Evolutionary conservation across 2,888 invertebrate genomes (phyloP).

Genomic region (Criorhina ranunculi): DNA sequence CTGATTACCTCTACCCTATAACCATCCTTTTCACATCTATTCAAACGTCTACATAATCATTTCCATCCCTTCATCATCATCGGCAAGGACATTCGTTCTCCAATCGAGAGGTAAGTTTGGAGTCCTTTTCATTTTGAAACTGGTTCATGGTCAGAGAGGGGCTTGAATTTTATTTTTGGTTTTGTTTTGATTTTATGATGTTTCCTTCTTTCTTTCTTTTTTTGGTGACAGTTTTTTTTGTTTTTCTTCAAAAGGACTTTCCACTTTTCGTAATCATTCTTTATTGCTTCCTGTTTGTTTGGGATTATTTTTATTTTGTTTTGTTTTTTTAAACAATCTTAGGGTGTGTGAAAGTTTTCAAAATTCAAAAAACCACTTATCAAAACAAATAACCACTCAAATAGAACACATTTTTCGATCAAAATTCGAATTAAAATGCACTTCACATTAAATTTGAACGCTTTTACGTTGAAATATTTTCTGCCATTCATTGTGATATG

Average conservation of each 20-base stretch:
- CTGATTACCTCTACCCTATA: conserved; percentile 17
- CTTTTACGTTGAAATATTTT: too few relatives aligned
- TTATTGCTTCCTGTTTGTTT: conserved; percentile 47
- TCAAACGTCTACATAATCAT: conserved; percentile 19
- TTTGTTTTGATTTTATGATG: background rate
- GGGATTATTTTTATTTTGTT: background rate
- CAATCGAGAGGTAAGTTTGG: conserved; percentile 31
- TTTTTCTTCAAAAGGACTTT: conserved; percentile 21
- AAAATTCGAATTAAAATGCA: too few relatives aligned
- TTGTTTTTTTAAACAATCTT: too few relatives aligned
- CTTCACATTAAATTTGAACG: too few relatives aligned
- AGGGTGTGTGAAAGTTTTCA: background rate
- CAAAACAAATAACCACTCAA: too few relatives aligned
- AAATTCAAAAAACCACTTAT: too few relatives aligned
- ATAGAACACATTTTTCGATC: too few relatives aligned
- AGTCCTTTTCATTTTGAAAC: conserved; percentile 51
- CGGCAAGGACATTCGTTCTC: conserved; percentile 56
- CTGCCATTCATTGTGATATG: too few relatives aligned
- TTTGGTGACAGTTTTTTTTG: conserved; percentile 20
- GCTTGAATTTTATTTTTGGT: conserved; percentile 12
- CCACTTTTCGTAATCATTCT: conserved; percentile 47
- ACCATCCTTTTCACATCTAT: conserved; percentile 7
- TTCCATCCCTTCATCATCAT: conserved; percentile 45
- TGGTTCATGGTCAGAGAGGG: conserved; percentile 64
- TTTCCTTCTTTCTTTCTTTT: background rate